Conservation (phyloP, 2,113 vertebrate genomes). For the Delphinus delphis region DNA sequence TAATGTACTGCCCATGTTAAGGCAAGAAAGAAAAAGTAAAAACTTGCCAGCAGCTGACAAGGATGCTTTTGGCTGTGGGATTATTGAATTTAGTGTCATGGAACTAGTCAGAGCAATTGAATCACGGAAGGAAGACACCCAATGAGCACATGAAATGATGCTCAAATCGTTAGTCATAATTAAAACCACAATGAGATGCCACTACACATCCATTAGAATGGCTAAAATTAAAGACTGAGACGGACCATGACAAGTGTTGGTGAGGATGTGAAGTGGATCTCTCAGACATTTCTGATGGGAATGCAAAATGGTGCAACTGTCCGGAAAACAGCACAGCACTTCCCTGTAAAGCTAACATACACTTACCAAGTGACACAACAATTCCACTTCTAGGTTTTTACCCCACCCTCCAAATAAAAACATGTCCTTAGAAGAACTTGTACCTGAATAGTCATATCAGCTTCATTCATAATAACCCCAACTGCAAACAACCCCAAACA, state of each 20-base stretch:
- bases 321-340: not conserved
- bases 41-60: not conserved
- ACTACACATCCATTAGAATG: not conserved
- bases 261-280: not conserved
- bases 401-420: not conserved
- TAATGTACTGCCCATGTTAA: not conserved
- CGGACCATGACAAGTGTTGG: not conserved
- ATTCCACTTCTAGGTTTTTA: not conserved
- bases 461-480: not conserved
- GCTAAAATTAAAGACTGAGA: not conserved
- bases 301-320: not conserved
- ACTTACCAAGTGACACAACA: not conserved
- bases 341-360: not conserved
- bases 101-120: not conserved
- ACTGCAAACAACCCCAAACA: not conserved
- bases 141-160: not conserved
- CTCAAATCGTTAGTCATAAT: not conserved
- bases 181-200: not conserved
- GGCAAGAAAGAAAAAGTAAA: not conserved
- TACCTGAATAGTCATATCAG: not conserved
- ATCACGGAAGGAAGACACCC: not conserved
- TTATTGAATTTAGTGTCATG: not conserved
- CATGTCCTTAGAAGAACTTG: not conserved
- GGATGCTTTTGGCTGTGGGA: not conserved
- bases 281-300: not conserved